Conservation (phyloP, 1,140 invertebrate genomes). For the Aphaenogaster rudis region DNA sequence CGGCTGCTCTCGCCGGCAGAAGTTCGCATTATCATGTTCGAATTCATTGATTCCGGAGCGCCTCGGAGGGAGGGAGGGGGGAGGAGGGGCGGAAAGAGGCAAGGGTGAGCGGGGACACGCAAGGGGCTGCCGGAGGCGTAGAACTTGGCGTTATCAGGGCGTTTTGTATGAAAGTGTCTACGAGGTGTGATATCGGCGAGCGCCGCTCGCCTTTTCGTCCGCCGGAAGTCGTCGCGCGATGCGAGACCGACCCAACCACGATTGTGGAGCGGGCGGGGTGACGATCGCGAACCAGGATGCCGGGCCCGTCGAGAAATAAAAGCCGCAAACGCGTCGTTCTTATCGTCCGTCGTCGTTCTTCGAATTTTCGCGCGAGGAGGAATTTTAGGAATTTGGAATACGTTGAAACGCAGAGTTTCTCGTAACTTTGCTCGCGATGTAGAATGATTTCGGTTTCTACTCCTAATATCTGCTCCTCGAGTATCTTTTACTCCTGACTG, state of each 20-base stretch:
- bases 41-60: slow-evolving; percentile 83
- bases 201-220: slow-evolving; percentile 55
- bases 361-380: slow-evolving; percentile 9
- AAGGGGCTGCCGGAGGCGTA: slow-evolving; percentile 51
- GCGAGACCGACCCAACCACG: slow-evolving; percentile 31
- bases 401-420: neutral
- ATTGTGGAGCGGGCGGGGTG: neutral
- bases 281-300: slow-evolving; percentile 10
- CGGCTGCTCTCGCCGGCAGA: slow-evolving; percentile 65
- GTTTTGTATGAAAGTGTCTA: slow-evolving; percentile 64
- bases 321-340: slow-evolving; percentile 1
- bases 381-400: neutral
- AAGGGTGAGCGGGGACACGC: neutral
- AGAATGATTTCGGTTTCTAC: neutral
- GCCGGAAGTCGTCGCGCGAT: slow-evolving; percentile 61
- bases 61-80: neutral
- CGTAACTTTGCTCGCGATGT: neutral
- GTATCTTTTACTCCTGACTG: no score
- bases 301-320: slow-evolving; percentile 14
- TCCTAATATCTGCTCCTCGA: no score
- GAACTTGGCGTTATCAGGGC: slow-evolving; percentile 58
- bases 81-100: neutral
- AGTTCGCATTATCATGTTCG: slow-evolving; percentile 85
- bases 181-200: slow-evolving; percentile 61
- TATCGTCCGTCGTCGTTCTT: slow-evolving; percentile 5